Evolutionary conservation across 2,888 invertebrate genomes (phyloP), one percentile per base, ranked within the genome.

Genomic region (Sinhomidia bicolor): DNA sequence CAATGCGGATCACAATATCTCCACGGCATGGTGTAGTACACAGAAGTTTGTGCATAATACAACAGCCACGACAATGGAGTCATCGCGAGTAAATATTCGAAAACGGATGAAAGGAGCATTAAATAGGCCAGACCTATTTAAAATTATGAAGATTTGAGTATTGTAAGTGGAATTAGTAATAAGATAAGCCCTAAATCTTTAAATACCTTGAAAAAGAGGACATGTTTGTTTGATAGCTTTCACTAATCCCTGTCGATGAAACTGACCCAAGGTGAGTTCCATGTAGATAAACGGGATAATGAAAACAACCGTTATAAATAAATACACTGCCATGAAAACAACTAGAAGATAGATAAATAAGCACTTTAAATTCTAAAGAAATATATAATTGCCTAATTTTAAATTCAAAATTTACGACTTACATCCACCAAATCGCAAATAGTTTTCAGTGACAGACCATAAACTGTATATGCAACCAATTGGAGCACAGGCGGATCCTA

Each of bases 271-370:
- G 14, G n/a, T 32, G 5, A 85, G 68, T 36, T 85, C 85, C 79
- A 68, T 47, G 26, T 85, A 85, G 10, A 85, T 85, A 17, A 85
- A 23, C 5, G 85, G 85, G 68, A 85, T 54, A 54, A 79, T 47
- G 32, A 85, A 65, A 9, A 29, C 9, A n/a, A 79, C 12, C n/a
- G 54, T 79, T 0, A 85, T 0, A 9, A 85, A 0, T 10, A 85
- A 20, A 26, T 85, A 85, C 9, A 79, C 47, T 0, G 47, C 20
- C 51, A 85, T 36, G 41, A 85, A 85, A 4, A 41, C 79, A 29
- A 62, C 85, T 85, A 7, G 4, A 23, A 57, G 23, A 12, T 0
- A 12, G n/a, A n/a, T 36, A 17, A n/a, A 68, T 41, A 68, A 62
- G 12, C 9, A 71, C 12, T 32, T 68, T 12, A 12, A 5, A 20